A percentile compares a stretch with the other conserved stretches of the same genome.
phyloP scores from a whole-genome alignment of 2,888 invertebrate species.

The Sarcophaga caerulescens region DNA sequence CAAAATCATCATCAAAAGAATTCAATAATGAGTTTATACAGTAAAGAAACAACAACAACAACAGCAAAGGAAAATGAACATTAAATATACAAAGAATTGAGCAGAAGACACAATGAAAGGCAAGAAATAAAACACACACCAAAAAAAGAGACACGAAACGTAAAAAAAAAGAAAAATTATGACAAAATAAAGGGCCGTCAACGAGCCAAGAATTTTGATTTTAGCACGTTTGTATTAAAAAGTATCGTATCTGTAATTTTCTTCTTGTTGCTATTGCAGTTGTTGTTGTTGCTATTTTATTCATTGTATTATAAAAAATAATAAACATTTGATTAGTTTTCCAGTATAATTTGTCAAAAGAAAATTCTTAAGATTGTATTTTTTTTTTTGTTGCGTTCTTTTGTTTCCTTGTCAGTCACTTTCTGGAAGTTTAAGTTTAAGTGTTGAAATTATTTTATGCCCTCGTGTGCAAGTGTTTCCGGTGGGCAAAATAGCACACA shows the following conservation, averaged over 20 bases:
- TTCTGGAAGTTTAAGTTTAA: constrained; percentile 26
- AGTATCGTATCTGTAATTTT: neutral
- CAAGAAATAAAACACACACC: constrained; percentile 2
- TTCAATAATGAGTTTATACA: constrained; percentile 16
- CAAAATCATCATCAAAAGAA: constrained; percentile 16
- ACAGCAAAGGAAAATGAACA: neutral
- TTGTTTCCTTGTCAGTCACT: neutral
- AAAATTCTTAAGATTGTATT: neutral
- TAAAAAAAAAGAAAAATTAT: constrained; percentile 11
- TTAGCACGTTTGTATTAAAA: neutral
- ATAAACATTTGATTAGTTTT: constrained; percentile 21
- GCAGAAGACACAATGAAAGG: neutral
- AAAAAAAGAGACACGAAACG: neutral
- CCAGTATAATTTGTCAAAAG: constrained; percentile 32
- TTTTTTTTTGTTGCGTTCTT: neutral
- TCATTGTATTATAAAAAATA: constrained; percentile 4
- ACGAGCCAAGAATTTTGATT: constrained; percentile 32
- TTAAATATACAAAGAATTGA: neutral
- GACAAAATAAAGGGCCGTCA: constrained; percentile 34
- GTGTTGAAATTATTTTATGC: neutral
- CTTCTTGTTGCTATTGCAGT: neutral
- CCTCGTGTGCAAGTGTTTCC: neutral
- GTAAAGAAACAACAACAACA: neutral
- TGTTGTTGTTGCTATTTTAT: neutral
- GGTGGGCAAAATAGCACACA: neutral